Base-by-base conservation (phyloP, 2,888 invertebrate species). In the Drymonia ruficornis region DNA sequence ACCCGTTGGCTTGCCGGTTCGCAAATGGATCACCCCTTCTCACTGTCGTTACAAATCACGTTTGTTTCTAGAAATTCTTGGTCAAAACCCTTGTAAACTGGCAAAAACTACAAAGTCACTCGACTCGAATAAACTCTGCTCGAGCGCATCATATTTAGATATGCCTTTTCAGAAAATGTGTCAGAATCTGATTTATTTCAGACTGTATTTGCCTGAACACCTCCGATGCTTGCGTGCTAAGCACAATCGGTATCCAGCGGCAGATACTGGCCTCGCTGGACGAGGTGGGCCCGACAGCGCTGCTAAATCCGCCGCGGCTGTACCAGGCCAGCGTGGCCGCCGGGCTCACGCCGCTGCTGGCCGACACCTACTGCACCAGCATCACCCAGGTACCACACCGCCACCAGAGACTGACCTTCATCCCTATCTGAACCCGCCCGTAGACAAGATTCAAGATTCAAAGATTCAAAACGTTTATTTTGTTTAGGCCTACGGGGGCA, bases 191-290 rank as follows among this genome's bases (percentile, higher is more conserved):
- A 19, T 42, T 19, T 18, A 1, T 42, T 16, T 18, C 8, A 93
- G 94, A 94, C 56, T 95, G 94, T 84, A 80, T 93, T 31, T 94
- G 94, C 67, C 81, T 95, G n/a, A 93, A 91, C 56, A 90, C 91
- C 0, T 86, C 87, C 0, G 92, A 93, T 50, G 74, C 94, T 0
- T 83, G 87, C 4, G 83, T 89, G 34, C 80, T 95, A 50, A 81
- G 88, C 53, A 94, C 94, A 13, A 87, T 93, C 23, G 95, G 96
- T 0, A 85, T 94, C 1, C 96, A 96, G 76, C 89, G 94, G 0
- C 93, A 94, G 63, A 84, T 96, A 15, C 84, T 96, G 11, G 83
- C 90, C 38, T 93, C 94, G 5, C 85, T 96, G 43, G 93, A 94
- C 54, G 83, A 86, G 9, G 86, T 91, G 0, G 96, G 95, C 0